Conservation (phyloP, 2,888 invertebrate genomes). For the Lithophane leautieri region DNA sequence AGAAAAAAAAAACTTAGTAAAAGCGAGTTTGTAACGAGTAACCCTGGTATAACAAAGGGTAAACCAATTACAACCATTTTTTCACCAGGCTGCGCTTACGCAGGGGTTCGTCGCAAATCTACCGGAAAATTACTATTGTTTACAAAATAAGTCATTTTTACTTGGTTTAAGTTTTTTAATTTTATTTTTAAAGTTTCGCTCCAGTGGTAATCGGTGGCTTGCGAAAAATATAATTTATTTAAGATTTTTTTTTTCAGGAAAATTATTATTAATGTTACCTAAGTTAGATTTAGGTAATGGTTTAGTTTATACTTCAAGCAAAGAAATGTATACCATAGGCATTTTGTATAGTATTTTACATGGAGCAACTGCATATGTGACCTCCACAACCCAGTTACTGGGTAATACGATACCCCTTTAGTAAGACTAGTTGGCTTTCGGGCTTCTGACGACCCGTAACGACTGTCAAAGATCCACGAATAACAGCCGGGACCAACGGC, state of each 20-base stretch:
- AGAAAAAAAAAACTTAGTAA: background rate
- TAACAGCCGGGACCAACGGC: no score
- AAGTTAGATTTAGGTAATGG: conserved; percentile 23
- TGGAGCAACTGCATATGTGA: no score
- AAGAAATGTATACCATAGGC: no score
- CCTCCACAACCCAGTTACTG: no score
- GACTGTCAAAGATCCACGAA: no score
- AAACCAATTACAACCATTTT: conserved; percentile 71
- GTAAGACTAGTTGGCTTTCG: no score
- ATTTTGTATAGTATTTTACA: no score
- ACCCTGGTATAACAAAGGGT: conserved; percentile 65
- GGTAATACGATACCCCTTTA: no score
- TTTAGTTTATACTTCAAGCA: background rate
- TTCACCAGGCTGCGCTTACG: conserved; percentile 75
- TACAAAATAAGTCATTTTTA: conserved; percentile 85
- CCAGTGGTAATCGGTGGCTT: conserved; percentile 67
- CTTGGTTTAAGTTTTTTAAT: conserved; percentile 19
- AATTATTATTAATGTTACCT: conserved; percentile 16
- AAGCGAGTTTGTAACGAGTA: conserved; percentile 24
- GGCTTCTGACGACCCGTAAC: no score
- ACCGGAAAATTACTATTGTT: conserved; percentile 89
- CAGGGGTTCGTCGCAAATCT: conserved; percentile 79
- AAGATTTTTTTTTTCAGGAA: background rate
- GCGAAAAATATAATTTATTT: conserved; percentile 64
- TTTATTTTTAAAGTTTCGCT: conserved; percentile 61